Percentiles rank a stretch among this genome's conserved stretches.
Conservation (phyloP, 2,888 invertebrate genomes). For the Lasioglossum morio region DNA sequence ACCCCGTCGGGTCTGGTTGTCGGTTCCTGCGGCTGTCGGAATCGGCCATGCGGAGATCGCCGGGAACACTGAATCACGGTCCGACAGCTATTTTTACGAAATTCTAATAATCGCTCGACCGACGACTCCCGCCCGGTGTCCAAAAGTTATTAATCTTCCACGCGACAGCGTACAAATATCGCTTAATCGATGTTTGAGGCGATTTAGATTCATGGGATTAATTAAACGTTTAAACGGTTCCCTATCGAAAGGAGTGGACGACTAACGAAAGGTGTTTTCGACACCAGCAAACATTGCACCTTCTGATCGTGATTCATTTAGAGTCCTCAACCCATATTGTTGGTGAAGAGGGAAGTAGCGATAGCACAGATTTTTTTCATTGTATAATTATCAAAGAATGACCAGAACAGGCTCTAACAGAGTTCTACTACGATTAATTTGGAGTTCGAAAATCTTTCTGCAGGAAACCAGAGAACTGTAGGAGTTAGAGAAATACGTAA, state of each 20-base stretch:
- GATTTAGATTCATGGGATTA: neutral
- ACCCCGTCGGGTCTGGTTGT: neutral
- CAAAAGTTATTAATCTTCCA: neutral
- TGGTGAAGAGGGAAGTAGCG: neutral
- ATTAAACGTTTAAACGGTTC: neutral
- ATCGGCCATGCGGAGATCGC: neutral
- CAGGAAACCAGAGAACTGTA: neutral
- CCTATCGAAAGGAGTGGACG: neutral
- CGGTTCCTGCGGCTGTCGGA: neutral
- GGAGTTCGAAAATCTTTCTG: neutral
- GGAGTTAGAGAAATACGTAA: neutral
- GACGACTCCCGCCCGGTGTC: neutral
- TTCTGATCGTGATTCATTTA: neutral
- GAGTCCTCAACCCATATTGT: neutral
- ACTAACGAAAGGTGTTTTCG: neutral
- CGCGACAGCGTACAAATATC: neutral
- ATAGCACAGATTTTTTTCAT: too few species aligned
- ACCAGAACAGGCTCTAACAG: neutral
- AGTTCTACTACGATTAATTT: neutral
- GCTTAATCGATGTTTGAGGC: neutral
- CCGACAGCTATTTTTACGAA: conserved; percentile 21
- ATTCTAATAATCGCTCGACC: conserved; percentile 6
- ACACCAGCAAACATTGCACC: neutral
- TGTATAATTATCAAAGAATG: neutral
- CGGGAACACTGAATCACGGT: conserved; percentile 12